Percentiles rank a stretch among this genome's conserved stretches.
Conservation (phyloP, 2,888 invertebrate genomes). For the Leptopilina drosophilae region DNA sequence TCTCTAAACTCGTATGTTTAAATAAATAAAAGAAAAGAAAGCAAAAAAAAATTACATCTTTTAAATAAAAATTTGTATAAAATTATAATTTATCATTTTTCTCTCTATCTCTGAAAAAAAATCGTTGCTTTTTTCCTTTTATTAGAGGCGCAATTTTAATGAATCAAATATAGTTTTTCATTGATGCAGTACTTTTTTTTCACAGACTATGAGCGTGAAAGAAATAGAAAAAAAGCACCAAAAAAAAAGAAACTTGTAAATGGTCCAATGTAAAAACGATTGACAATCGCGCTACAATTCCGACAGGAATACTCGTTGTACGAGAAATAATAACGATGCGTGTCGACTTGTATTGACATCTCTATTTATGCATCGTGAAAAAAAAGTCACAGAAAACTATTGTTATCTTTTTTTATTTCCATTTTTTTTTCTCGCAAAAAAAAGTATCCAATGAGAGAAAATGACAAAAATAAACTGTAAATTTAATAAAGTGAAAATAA, state of each 20-base stretch:
- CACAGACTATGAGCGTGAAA: neutral
- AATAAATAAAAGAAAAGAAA: too few relatives aligned
- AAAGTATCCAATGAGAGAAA: too few relatives aligned
- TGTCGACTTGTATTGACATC: constrained; percentile 17
- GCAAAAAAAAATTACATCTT: too few relatives aligned
- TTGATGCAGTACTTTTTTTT: neutral
- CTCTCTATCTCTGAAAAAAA: too few relatives aligned
- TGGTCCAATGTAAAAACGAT: constrained; percentile 6
- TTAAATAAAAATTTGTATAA: too few relatives aligned
- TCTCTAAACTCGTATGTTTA: too few relatives aligned
- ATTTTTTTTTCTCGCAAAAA: neutral
- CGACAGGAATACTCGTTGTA: neutral
- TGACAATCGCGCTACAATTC: constrained; percentile 11
- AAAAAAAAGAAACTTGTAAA: constrained; percentile 6
- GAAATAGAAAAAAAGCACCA: neutral
- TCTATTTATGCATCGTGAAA: neutral
- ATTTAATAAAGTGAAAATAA: too few relatives aligned
- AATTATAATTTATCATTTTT: too few relatives aligned
- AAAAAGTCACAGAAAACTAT: neutral
- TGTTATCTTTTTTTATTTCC: neutral
- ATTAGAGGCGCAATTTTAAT: neutral
- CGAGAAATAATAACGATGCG: constrained; percentile 14
- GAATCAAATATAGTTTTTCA: neutral
- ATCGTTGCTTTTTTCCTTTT: too few relatives aligned
- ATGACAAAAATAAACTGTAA: too few relatives aligned